Evolutionary conservation across 2,888 invertebrate genomes (phyloP), one percentile per base, ranked within the genome.

Genomic region (Steromphala cineraria): DNA sequence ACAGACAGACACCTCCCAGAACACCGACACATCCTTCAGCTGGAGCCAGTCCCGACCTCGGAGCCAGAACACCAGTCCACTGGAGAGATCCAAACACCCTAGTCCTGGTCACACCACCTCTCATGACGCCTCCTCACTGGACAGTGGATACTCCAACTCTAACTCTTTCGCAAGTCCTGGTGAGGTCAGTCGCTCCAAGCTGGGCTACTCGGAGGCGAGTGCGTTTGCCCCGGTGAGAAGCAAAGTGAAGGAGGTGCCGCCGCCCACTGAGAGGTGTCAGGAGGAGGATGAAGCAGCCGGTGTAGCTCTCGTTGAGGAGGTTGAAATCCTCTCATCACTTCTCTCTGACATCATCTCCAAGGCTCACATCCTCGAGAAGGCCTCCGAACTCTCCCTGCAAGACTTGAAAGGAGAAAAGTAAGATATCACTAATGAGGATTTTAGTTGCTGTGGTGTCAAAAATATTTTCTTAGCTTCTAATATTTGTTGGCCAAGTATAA

Each of bases 351-450:
- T 87, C 17, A 82, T 83, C 0, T 79, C 85, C 19, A 82, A 85
- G 53, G 85, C 85, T 31, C 82, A 84, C 40, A 82, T 89, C 1
- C 74, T 89, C 19, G 88, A 89, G 62, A 87, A 86, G 56, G 88
- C 88, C 24, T 84, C 88, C 8, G 84, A 85, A 67, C 82, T 88
- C 15, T 87, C 87, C 7, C 80, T 89, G 2, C 80, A 83, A 53
- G 89, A 89, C 80, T 75, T 87, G 19, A 84, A 84, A 74, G 84
- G 78, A 36, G 89, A 89, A 67, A 86, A 89, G 89, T 89, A 84
- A 84, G 89, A 46, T 46, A 13, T 36, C 36, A 36, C 7, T 4
- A 36, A 36, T n/a, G n/a, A 36, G 4, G 4, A 36, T 36, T 36
- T 4, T 7, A 36, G 36, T 36, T 36, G 36, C 4, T 36, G 36